Percentiles rank a stretch among this genome's conserved stretches.
Evolutionary conservation across 1,140 invertebrate species (phyloP).

Genomic region (Sesamia nonagrioides): DNA sequence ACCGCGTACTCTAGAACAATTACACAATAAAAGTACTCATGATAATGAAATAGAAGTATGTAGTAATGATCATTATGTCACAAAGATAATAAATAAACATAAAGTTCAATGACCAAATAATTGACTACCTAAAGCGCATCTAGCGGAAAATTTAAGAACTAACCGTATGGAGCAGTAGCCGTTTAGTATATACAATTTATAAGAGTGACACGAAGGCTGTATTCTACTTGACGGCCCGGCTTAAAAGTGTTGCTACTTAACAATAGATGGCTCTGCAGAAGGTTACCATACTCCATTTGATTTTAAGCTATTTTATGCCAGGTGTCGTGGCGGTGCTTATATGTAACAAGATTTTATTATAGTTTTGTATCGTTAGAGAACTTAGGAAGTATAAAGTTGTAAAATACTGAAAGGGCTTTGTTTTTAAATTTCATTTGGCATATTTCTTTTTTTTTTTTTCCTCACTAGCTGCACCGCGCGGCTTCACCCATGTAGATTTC

Average conservation of each 20-base stretch:
- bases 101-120: constrained; percentile 13
- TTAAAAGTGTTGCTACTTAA: constrained; percentile 7
- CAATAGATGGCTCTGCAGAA: constrained; percentile 16
- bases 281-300: background rate
- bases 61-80: background rate
- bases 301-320: background rate
- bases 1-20: no score
- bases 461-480: no score
- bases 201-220: constrained; percentile 8
- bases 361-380: background rate
- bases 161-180: background rate
- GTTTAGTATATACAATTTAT: no score
- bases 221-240: background rate
- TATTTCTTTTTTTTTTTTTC: no score
- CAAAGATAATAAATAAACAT: background rate
- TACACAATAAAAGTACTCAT: no score
- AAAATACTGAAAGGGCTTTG: no score
- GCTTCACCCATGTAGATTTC: no score
- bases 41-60: no score
- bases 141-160: constrained; percentile 15
- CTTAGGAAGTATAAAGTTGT: no score
- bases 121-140: background rate
- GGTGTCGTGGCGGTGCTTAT: background rate
- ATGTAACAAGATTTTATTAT: background rate
- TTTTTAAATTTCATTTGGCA: no score